phyloP scores from a whole-genome alignment of 2,888 invertebrate species.

The Thymelicus acteon region DNA sequence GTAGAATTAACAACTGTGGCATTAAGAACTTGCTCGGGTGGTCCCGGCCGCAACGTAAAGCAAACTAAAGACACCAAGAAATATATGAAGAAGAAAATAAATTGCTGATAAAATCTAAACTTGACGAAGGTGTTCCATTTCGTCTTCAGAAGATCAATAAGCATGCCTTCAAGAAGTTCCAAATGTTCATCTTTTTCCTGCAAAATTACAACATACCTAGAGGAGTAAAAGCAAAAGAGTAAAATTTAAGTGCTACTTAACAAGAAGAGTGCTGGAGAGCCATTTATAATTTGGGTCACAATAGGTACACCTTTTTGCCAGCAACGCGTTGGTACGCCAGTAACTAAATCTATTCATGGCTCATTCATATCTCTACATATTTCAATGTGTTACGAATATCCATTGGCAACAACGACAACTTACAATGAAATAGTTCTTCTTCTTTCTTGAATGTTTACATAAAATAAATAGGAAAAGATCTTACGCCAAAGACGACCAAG shows the following conservation, averaged over 20 bases:
- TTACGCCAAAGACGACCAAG: conserved; percentile 97
- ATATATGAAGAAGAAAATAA: conserved; percentile 95
- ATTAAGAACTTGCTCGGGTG: conserved; percentile 83
- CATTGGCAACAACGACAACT: too few relatives aligned
- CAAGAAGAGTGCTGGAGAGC: conserved; percentile 36
- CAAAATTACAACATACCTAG: conserved; percentile 46
- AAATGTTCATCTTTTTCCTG: conserved; percentile 98
- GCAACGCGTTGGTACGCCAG: too few relatives aligned
- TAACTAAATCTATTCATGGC: too few relatives aligned
- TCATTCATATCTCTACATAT: too few relatives aligned
- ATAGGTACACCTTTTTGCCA: too few relatives aligned
- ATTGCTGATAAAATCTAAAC: conserved; percentile 96
- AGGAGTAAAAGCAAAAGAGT: not conserved
- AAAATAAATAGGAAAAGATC: conserved; percentile 47
- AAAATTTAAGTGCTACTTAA: not conserved
- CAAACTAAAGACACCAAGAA: conserved; percentile 95
- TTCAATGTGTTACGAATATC: too few relatives aligned
- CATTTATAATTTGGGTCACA: too few relatives aligned
- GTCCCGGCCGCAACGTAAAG: conserved; percentile 95
- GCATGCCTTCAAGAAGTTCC: conserved; percentile 96
- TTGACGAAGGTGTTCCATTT: conserved; percentile 99
- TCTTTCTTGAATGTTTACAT: not conserved
- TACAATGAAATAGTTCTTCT: too few relatives aligned
- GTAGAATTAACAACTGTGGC: conserved; percentile 49
- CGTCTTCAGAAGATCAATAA: conserved; percentile 96